These are phyloP conservation scores for Erethizon dorsatum DNA, from an alignment of 2,797 vertebrate genomes.

Conservation along the genomic window DNA sequence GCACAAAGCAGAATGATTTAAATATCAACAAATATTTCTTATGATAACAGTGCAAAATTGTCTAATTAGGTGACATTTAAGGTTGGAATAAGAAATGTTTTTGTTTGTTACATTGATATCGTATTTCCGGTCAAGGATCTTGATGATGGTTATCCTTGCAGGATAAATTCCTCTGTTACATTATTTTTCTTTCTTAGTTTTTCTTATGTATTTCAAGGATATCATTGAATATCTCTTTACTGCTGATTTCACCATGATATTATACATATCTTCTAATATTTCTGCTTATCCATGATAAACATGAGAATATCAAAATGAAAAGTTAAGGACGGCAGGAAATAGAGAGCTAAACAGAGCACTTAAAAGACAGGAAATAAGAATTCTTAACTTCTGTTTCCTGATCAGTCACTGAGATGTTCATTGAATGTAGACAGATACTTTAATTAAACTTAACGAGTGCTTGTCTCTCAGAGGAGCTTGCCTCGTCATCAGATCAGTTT, in stretches of 20 bases:
- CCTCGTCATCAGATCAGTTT: neutral
- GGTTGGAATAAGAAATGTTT: neutral
- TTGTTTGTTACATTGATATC: neutral
- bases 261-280: neutral
- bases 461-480: neutral
- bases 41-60: neutral
- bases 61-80: neutral
- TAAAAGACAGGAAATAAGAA: neutral
- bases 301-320: neutral
- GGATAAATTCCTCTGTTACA: neutral
- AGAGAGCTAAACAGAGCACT: neutral
- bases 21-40: neutral
- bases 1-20: neutral
- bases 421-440: conserved; percentile 11
- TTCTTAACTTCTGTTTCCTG: conserved; percentile 14
- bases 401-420: neutral
- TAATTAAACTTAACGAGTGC: neutral
- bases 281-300: neutral
- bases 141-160: neutral
- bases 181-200: neutral
- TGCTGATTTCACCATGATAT: neutral
- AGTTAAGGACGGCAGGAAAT: neutral
- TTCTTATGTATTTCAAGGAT: neutral
- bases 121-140: neutral
- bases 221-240: neutral